A percentile compares a stretch with the other conserved stretches of the same genome.
These are phyloP conservation scores for Drosophila gaucha DNA, from an alignment of 2,888 invertebrate species.

Conservation along the genomic window DNA sequence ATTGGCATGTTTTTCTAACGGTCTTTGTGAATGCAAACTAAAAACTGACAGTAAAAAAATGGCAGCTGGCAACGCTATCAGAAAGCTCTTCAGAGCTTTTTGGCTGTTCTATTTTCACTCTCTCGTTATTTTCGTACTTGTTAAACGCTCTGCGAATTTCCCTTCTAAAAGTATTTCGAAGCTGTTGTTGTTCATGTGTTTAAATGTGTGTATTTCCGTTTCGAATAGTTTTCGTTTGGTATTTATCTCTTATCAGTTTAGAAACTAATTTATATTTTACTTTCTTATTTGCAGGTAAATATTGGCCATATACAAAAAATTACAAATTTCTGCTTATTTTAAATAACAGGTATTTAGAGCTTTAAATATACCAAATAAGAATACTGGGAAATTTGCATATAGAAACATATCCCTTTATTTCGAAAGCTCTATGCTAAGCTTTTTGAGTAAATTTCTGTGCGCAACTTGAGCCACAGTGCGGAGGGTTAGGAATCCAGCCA, in stretches of 20 bases:
- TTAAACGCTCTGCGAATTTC: slow-evolving; percentile 24
- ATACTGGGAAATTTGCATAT: slow-evolving; percentile 22
- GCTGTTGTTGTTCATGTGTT: slow-evolving; percentile 31
- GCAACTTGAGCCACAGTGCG: slow-evolving; percentile 21
- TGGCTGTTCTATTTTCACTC: slow-evolving; percentile 14
- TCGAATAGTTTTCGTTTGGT: slow-evolving; percentile 1
- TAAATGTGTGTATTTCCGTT: slow-evolving; percentile 31
- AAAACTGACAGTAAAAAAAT: slow-evolving; percentile 1
- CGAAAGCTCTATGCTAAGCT: slow-evolving; percentile 32
- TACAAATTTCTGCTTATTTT: slow-evolving; percentile 7
- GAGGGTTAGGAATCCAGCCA: slow-evolving; percentile 19
- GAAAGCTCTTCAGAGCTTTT: slow-evolving; percentile 48
- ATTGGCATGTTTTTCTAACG: slow-evolving; percentile 65
- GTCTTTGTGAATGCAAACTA: background rate
- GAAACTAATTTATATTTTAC: slow-evolving; percentile 22
- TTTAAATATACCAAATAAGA: slow-evolving; percentile 14
- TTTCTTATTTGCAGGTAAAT: slow-evolving; percentile 73
- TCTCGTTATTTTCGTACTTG: slow-evolving; percentile 17
- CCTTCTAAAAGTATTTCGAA: slow-evolving; percentile 6
- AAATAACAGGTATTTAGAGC: slow-evolving; percentile 64
- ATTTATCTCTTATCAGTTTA: background rate
- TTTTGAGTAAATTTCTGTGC: background rate
- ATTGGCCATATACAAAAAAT: slow-evolving; percentile 36
- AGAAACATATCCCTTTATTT: slow-evolving; percentile 6
- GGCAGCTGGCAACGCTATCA: slow-evolving; percentile 30